Evolutionary conservation across 2,888 invertebrate genomes (phyloP).

Genomic region (Machimus rusticus): DNA sequence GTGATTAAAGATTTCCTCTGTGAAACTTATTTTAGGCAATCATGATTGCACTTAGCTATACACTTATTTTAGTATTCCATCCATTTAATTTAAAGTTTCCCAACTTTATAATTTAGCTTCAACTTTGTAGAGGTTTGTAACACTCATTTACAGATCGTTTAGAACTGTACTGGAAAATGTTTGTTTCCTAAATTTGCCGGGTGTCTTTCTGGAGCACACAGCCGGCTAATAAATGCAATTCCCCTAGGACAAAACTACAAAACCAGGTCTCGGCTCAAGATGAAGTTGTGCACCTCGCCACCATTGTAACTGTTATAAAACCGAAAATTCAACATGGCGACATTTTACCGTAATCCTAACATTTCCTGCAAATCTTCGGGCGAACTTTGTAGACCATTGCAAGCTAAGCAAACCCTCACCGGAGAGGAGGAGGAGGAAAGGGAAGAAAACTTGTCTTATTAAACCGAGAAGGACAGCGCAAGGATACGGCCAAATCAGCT

Average conservation of each 20-base stretch:
- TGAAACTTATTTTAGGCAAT: too few relatives aligned
- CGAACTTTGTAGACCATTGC: neutral
- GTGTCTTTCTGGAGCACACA: neutral
- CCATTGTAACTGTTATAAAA: neutral
- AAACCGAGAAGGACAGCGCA: neutral
- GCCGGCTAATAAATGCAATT: neutral
- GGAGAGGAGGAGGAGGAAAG: neutral
- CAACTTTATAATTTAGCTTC: neutral
- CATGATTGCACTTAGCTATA: too few relatives aligned
- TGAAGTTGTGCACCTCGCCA: neutral
- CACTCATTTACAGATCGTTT: neutral
- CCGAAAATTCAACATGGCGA: neutral
- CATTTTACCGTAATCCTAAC: neutral
- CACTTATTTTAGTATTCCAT: too few relatives aligned
- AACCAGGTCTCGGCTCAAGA: neutral
- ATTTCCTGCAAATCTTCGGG: neutral
- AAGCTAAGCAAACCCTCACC: neutral
- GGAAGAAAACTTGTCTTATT: neutral
- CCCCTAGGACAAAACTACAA: neutral
- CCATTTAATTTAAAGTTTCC: too few relatives aligned
- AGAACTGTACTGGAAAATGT: neutral
- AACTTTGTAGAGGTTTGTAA: neutral
- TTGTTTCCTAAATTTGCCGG: neutral
- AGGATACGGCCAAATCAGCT: conserved; percentile 24
- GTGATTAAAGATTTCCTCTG: too few relatives aligned